These are phyloP conservation scores for Alviniconcha strummeri DNA, from an alignment of 2,888 invertebrate species.

Conservation along the genomic window DNA sequence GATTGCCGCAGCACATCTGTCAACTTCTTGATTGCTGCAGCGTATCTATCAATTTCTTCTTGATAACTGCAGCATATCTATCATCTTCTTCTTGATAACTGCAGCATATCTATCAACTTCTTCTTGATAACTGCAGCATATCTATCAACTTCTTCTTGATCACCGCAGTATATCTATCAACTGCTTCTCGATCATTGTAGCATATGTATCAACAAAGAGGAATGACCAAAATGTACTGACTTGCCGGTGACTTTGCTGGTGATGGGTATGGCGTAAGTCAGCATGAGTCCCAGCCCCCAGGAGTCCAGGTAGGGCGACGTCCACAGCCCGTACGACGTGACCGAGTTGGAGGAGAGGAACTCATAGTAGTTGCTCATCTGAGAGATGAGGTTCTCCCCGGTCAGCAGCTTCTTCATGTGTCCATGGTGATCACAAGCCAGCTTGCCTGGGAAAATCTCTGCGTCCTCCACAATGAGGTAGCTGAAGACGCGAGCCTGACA, in stretches of 20 bases:
- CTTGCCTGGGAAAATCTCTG: slow-evolving; percentile 72
- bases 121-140: no score
- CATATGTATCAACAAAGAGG: no score
- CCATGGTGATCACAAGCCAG: slow-evolving; percentile 71
- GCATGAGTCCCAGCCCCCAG: slow-evolving; percentile 74
- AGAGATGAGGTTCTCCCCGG: slow-evolving; percentile 73
- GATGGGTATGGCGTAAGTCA: slow-evolving; percentile 73
- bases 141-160: no score
- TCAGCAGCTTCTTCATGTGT: slow-evolving; percentile 69
- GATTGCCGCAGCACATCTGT: no score
- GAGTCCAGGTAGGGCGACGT: slow-evolving; percentile 74
- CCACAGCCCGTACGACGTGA: slow-evolving; percentile 71
- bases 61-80: no score
- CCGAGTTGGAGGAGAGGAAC: slow-evolving; percentile 70
- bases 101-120: no score
- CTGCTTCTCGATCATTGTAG: no score
- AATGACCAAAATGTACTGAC: slow-evolving; percentile 48
- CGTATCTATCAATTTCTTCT: no score
- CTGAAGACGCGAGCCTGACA: slow-evolving; percentile 72
- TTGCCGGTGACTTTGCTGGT: slow-evolving; percentile 67
- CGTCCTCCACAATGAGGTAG: slow-evolving; percentile 73
- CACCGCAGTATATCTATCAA: no score
- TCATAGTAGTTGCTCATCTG: slow-evolving; percentile 74
- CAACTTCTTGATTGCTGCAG: no score
- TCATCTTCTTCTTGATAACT: no score